phyloP scores from a whole-genome alignment of 2,797 vertebrate species.

The Myotis planiceps region DNA sequence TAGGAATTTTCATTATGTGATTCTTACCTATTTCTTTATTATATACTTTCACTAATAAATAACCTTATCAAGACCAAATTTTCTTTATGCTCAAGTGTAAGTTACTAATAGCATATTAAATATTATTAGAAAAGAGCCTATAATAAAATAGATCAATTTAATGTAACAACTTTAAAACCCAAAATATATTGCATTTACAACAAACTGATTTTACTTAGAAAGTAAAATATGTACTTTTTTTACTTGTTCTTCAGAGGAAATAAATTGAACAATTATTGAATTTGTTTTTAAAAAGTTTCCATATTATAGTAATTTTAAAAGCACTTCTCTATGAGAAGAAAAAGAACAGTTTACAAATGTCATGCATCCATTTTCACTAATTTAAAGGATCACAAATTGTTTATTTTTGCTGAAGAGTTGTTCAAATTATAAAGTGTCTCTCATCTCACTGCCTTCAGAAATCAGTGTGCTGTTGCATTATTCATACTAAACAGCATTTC shows the following conservation, averaged over 20 bases:
- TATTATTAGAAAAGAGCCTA: neutral
- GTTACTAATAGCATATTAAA: neutral
- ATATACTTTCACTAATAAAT: neutral
- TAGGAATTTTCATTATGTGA: neutral
- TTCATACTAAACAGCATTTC: slow-evolving; percentile 47
- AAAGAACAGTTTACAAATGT: neutral
- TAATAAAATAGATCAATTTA: neutral
- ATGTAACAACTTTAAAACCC: neutral
- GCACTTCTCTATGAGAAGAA: slow-evolving; percentile 8
- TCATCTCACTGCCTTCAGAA: slow-evolving; percentile 48
- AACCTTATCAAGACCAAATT: neutral
- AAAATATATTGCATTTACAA: neutral
- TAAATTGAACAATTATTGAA: neutral
- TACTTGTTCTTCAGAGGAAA: neutral
- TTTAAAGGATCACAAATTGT: slow-evolving; percentile 58
- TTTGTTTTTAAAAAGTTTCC: neutral
- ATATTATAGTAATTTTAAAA: neutral
- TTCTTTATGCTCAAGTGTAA: neutral
- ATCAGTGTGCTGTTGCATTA: slow-evolving; percentile 42
- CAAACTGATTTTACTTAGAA: neutral
- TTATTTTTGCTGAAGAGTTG: slow-evolving; percentile 45
- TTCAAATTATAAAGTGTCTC: slow-evolving; percentile 61
- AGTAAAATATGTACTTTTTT: neutral
- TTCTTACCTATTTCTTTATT: neutral
- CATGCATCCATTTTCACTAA: slow-evolving; percentile 7